phyloP scores from a whole-genome alignment of 2,797 vertebrate species.

The Rhabdomys pumilio region DNA sequence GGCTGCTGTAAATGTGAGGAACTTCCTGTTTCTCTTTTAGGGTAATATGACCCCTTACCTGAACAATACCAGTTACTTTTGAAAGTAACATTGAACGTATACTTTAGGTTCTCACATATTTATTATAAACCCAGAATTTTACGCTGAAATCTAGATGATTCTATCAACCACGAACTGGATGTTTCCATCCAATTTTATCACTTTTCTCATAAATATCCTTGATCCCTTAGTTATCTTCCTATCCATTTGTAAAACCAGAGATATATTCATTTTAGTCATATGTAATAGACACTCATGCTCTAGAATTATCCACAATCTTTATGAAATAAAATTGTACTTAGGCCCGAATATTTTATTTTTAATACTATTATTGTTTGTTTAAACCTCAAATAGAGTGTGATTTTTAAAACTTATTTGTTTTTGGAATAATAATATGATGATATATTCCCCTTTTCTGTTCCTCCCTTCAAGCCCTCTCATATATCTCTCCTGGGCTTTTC shows the following conservation, averaged over 20 bases:
- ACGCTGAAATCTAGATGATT: neutral
- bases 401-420: neutral
- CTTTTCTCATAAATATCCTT: neutral
- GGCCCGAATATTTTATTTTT: neutral
- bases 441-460: neutral
- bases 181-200: slow-evolving; percentile 37
- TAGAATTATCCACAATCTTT: neutral
- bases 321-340: neutral
- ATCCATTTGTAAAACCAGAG: neutral
- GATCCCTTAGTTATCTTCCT: neutral
- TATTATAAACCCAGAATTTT: neutral
- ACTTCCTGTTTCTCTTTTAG: neutral
- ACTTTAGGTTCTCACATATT: neutral
- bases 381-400: neutral
- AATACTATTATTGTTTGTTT: neutral
- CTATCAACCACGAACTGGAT: neutral
- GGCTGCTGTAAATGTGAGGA: neutral
- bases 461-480: neutral
- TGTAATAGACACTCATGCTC: neutral
- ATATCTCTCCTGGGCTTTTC: neutral
- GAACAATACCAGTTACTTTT: neutral
- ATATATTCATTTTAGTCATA: neutral
- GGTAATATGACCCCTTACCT: neutral
- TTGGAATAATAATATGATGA: neutral
- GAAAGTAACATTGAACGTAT: neutral